Conservation (phyloP, 1,140 invertebrate genomes). For the Panulirus ornatus region DNA sequence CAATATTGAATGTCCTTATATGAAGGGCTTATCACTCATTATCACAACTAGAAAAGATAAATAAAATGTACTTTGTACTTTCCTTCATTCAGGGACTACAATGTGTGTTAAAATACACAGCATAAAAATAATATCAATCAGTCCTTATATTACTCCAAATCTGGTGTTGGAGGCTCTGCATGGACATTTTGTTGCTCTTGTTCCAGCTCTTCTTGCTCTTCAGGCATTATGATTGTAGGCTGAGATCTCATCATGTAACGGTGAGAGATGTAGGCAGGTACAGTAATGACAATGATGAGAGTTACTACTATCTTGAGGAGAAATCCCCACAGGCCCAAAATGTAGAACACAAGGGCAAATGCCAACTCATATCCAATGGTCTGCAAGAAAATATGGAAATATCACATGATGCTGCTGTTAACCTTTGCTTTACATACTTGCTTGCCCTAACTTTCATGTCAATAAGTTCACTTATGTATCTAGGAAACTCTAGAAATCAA, state of each 20-base stretch:
- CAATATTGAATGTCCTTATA: too few species aligned
- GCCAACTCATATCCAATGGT: conserved; percentile 10
- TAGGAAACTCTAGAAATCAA: too few species aligned
- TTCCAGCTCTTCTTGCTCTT: not conserved
- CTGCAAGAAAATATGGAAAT: not conserved
- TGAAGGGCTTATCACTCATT: too few species aligned
- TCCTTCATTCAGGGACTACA: too few species aligned
- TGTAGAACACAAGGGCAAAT: not conserved
- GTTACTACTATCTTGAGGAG: not conserved
- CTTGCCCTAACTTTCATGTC: too few species aligned
- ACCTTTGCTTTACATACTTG: too few species aligned
- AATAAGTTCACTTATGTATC: too few species aligned
- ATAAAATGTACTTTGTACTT: too few species aligned
- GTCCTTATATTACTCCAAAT: too few species aligned
- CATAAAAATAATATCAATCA: not conserved
- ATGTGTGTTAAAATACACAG: too few species aligned
- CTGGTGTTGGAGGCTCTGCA: not conserved
- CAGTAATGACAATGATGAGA: not conserved
- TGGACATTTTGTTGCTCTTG: not conserved
- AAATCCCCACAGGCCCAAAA: not conserved
- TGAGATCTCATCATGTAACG: not conserved
- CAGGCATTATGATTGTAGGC: not conserved
- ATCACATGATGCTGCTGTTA: too few species aligned
- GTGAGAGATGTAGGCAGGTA: conserved; percentile 2
- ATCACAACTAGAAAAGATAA: too few species aligned